These are phyloP conservation scores for Lemur catta DNA, from an alignment of 2,797 vertebrate genomes.

Conservation along the genomic window DNA sequence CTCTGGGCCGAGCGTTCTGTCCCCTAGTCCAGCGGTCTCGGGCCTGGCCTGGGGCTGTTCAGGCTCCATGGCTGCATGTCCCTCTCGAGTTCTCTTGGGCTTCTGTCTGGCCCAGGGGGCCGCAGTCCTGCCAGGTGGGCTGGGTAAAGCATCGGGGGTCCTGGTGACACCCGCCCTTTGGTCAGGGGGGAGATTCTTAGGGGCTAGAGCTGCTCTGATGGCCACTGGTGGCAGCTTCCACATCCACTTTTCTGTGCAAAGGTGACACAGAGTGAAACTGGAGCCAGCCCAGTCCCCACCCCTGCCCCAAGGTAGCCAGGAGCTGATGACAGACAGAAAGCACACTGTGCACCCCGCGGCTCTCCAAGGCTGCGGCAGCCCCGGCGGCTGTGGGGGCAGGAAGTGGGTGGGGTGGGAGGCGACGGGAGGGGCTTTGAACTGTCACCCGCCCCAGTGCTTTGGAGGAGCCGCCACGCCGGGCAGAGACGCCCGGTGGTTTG, in stretches of 20 bases:
- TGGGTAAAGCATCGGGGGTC: rapidly evolving
- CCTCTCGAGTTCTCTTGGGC: rapidly evolving
- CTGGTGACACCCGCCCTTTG: background rate
- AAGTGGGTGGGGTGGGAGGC: background rate
- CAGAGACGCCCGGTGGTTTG: rapidly evolving
- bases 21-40: background rate
- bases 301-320: background rate
- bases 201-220: background rate
- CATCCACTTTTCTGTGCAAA: rapidly evolving
- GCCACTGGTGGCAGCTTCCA: rapidly evolving
- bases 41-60: background rate
- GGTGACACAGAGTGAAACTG: background rate
- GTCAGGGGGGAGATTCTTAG: background rate
- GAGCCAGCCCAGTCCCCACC: background rate
- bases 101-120: too few relatives aligned
- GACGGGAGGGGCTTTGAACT: rapidly evolving
- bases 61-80: rapidly evolving
- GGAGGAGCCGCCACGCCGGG: rapidly evolving
- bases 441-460: rapidly evolving
- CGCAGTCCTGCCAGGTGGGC: rapidly evolving
- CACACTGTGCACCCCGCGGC: background rate
- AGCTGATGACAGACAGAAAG: background rate
- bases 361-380: background rate
- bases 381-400: rapidly evolving
- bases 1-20: constrained; percentile 33